These are phyloP conservation scores for Neolamprologus sp. DNA, from an alignment of 2,113 vertebrate species.

Conservation along the genomic window DNA sequence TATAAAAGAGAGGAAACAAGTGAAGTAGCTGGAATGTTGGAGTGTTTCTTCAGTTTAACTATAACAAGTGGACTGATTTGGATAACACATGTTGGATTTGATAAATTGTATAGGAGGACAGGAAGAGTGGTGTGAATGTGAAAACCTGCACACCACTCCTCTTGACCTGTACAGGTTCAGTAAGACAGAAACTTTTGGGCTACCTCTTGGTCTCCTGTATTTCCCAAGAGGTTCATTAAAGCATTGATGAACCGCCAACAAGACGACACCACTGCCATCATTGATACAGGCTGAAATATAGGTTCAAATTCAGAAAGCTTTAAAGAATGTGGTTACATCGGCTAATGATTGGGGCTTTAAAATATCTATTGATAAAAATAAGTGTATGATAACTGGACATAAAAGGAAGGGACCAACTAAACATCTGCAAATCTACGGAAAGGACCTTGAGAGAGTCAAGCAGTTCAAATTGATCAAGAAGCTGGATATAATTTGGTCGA, in stretches of 20 bases:
- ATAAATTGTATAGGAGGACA: neutral
- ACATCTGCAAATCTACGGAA: neutral
- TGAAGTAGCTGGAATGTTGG: neutral
- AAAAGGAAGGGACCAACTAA: neutral
- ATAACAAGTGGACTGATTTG: neutral
- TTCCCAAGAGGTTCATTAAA: neutral
- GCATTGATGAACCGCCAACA: neutral
- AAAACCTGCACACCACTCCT: neutral
- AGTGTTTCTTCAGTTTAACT: neutral
- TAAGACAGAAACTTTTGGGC: neutral
- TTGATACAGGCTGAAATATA: neutral
- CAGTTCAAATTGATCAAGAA: neutral
- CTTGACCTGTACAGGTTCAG: neutral
- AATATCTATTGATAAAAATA: neutral
- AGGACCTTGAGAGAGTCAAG: neutral
- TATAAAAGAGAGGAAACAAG: neutral
- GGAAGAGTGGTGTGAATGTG: neutral
- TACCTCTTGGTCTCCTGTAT: neutral
- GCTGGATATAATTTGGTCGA: neutral
- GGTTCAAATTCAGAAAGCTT: neutral
- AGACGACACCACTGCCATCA: neutral
- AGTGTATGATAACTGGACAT: neutral
- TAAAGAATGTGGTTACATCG: neutral
- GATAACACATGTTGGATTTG: neutral
- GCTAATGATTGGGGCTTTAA: neutral